Evolutionary conservation across 2,113 vertebrate genomes (phyloP).

Genomic region (Psittacus erithacus): DNA sequence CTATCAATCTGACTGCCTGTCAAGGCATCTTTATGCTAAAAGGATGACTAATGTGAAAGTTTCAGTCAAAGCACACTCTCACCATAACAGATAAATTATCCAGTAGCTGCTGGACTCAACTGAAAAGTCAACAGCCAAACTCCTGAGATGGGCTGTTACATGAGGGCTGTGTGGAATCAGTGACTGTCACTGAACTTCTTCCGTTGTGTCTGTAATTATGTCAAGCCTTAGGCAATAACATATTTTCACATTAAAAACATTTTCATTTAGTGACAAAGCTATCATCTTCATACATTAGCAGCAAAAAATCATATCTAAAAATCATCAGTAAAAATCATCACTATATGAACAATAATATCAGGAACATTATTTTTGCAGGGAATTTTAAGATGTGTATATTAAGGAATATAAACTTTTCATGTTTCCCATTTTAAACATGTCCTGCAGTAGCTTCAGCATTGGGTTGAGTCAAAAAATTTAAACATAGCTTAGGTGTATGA

Average conservation of each 20-base stretch:
- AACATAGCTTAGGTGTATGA: not conserved
- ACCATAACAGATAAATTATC: not conserved
- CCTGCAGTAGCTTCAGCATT: not conserved
- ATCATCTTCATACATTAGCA: not conserved
- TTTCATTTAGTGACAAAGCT: not conserved
- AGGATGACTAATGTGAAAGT: not conserved
- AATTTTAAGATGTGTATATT: not conserved
- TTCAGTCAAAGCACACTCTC: not conserved
- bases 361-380: not conserved
- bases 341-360: not conserved
- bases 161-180: not conserved
- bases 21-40: not conserved
- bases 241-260: not conserved
- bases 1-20: not conserved
- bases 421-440: not conserved
- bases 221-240: not conserved
- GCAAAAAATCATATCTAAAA: fast-evolving
- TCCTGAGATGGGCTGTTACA: not conserved
- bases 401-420: not conserved
- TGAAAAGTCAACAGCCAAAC: not conserved
- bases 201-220: not conserved
- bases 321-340: fast-evolving
- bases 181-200: not conserved
- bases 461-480: not conserved
- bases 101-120: not conserved